Evolutionary conservation across 2,113 vertebrate species (phyloP).

Genomic region (Leptobrachium leishanense): DNA sequence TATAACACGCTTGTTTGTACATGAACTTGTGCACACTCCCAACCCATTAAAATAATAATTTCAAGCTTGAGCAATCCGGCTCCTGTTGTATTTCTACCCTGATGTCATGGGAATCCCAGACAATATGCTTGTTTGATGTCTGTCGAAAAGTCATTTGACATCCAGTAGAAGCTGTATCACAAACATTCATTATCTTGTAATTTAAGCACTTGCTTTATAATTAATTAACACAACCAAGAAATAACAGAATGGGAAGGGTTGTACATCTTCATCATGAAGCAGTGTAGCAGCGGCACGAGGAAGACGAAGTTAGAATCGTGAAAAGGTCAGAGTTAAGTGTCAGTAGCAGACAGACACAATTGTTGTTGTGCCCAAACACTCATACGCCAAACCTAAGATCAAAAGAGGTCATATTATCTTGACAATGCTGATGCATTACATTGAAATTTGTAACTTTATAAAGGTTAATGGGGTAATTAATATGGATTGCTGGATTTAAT

Average conservation of each 20-base stretch:
- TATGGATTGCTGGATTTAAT: too few relatives aligned
- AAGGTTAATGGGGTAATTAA: too few relatives aligned
- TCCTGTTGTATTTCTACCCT: constrained; percentile 14
- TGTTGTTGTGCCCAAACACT: too few relatives aligned
- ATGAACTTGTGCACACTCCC: constrained; percentile 56
- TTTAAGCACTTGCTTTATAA: constrained; percentile 50
- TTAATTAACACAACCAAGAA: constrained; percentile 53
- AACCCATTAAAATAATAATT: constrained; percentile 63
- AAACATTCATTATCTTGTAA: constrained; percentile 42
- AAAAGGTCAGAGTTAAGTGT: neutral
- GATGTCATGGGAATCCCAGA: constrained; percentile 52
- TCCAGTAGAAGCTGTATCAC: constrained; percentile 35
- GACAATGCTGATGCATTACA: too few relatives aligned
- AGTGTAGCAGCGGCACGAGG: neutral
- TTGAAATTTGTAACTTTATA: too few relatives aligned
- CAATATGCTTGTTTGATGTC: constrained; percentile 41
- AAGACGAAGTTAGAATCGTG: neutral
- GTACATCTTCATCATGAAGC: constrained; percentile 26
- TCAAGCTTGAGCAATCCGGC: constrained; percentile 50
- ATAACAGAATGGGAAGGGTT: constrained; percentile 14
- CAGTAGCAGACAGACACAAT: too few relatives aligned
- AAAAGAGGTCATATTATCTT: too few relatives aligned
- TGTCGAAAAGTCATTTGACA: constrained; percentile 40
- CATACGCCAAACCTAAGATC: too few relatives aligned
- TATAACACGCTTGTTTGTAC: constrained; percentile 46